Base-by-base conservation (phyloP, 2,797 vertebrate species). In the Toxotes lorentzi region DNA sequence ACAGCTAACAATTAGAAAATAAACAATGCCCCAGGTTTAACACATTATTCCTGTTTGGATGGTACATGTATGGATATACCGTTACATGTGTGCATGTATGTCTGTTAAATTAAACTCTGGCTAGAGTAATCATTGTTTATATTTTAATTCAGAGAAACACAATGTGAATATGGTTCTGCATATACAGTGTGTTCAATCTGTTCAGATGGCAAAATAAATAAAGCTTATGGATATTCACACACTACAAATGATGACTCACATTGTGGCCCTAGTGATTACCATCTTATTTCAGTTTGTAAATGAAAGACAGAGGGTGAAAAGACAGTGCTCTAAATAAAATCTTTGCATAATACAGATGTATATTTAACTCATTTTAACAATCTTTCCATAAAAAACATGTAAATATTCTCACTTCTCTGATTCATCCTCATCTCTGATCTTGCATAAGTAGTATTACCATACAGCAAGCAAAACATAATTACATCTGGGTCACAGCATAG, bases 241-340 rank as follows among this genome's bases (percentile, higher is more conserved):
- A 14, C 47, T 32, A 41, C 40, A 48, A 54, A 54, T 63, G 27
- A 69, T 70, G 41, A 75, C 45, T 75, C 53, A 60, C 38, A n/a
- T 14, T 48, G 43, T 30, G 6, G 34, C 11, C 1, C 2, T 8
- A 2, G n/a, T 59, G 51, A 35, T 62, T 23, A 11, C 47, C 30
- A 54, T 17, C n/a, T 54, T 32, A n/a, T 24, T 57, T 19, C 2
- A 41, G 4, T 32, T 60, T 59, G 32, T 17, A 57, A 5, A 50
- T 41, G 24, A 24, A 21, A 56, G 48, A 62, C 10, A 41, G 30
- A 32, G 21, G 19, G 48, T 16, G 23, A 27, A 12, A n/a, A 48
- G 5, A 48, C 5, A 50, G 21, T 32, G 38, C 1, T 5, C 1
- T 4, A 40, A 47, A 47, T 45, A 32, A 35, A 8, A 24, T 30